phyloP scores from a whole-genome alignment of 2,888 invertebrate genomes.

The Stenurella melanura region DNA sequence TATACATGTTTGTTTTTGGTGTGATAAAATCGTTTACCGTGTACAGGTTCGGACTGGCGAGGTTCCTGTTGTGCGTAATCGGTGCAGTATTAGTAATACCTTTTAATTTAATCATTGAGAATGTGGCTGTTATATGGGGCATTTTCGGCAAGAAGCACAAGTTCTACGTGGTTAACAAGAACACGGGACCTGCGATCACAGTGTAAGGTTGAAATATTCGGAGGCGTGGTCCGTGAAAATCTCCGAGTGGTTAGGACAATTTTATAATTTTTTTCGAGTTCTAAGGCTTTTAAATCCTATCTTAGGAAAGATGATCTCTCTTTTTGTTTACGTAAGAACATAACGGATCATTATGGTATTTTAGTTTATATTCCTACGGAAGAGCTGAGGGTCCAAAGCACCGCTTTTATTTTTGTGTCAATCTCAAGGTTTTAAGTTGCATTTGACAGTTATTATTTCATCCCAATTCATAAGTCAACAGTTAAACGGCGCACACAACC shows the following conservation, averaged over 20 bases:
- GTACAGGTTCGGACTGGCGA: slow-evolving; percentile 87
- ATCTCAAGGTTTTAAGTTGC: no score
- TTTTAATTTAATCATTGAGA: slow-evolving; percentile 95
- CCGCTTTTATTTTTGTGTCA: no score
- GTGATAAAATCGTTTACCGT: slow-evolving; percentile 97
- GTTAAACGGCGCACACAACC: no score
- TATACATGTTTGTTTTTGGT: slow-evolving; percentile 98
- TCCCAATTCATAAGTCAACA: no score
- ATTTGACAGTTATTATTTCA: no score
- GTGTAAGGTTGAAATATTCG: slow-evolving; percentile 74
- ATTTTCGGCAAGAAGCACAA: slow-evolving; percentile 95
- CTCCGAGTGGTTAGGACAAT: background rate
- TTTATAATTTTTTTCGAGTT: slow-evolving; percentile 7
- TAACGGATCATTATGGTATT: background rate
- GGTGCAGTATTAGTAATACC: slow-evolving; percentile 95
- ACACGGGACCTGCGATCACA: slow-evolving; percentile 82
- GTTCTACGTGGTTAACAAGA: slow-evolving; percentile 98
- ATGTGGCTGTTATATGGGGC: slow-evolving; percentile 96
- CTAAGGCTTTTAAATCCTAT: background rate
- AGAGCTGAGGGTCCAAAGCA: no score
- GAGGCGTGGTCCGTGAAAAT: background rate
- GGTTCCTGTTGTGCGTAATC: slow-evolving; percentile 86
- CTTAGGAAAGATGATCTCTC: slow-evolving; percentile 1
- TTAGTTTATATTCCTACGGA: no score
- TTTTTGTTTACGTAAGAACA: background rate